Evolutionary conservation across 2,888 invertebrate genomes (phyloP).

Genomic region (Agrochola circellaris): DNA sequence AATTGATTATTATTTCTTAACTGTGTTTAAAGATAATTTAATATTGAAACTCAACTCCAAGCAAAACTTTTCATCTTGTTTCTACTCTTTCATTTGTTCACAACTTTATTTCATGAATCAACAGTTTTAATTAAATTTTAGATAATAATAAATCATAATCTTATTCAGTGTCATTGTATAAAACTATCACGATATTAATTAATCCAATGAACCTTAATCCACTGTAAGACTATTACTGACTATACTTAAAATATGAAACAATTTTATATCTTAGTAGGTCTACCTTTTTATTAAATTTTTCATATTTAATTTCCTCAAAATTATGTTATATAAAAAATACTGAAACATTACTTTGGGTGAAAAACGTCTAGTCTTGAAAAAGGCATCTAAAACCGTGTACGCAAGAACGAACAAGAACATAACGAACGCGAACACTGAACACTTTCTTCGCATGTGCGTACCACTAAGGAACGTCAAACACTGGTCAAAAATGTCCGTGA

Average conservation of each 20-base stretch:
- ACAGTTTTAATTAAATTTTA: neutral
- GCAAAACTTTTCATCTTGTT: slow-evolving; percentile 9
- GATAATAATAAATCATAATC: neutral
- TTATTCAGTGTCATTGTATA: slow-evolving; percentile 10
- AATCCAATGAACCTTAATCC: neutral
- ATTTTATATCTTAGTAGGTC: neutral
- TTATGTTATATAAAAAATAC: neutral
- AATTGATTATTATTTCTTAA: slow-evolving; percentile 10
- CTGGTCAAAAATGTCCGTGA: too few species aligned
- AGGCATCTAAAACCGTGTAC: neutral
- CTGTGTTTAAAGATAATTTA: slow-evolving; percentile 31
- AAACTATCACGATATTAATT: neutral
- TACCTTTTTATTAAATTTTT: neutral
- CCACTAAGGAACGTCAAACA: too few species aligned
- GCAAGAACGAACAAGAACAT: too few species aligned
- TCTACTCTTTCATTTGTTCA: neutral
- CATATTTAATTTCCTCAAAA: too few species aligned
- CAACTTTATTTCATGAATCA: slow-evolving; percentile 28
- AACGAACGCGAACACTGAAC: too few species aligned
- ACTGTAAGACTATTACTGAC: neutral
- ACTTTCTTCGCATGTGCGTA: too few species aligned
- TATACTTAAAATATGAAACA: neutral
- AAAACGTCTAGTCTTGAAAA: slow-evolving; percentile 5
- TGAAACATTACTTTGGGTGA: neutral
- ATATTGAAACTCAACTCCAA: slow-evolving; percentile 19